These are phyloP conservation scores for Pipa parva DNA, from an alignment of 2,113 vertebrate genomes.

Conservation along the genomic window DNA sequence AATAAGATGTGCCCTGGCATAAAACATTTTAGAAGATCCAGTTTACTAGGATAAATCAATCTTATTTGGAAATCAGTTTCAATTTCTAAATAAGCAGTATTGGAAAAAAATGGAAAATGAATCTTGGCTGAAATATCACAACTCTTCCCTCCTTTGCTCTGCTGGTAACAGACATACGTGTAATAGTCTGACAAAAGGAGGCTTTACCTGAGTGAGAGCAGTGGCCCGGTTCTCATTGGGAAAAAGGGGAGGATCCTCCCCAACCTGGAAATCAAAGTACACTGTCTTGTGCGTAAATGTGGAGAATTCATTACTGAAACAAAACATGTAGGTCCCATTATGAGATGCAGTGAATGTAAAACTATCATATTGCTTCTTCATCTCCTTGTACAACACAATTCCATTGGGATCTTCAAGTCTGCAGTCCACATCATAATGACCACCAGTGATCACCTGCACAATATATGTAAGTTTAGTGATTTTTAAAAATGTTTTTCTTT, in stretches of 20 bases:
- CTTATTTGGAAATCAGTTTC: too few species aligned
- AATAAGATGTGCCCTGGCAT: too few species aligned
- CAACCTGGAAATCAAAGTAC: slow-evolving; percentile 97
- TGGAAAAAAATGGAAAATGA: too few species aligned
- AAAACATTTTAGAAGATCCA: too few species aligned
- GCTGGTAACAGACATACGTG: too few species aligned
- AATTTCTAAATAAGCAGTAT: too few species aligned
- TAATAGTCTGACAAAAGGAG: too few species aligned
- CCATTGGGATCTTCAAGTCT: slow-evolving; percentile 88
- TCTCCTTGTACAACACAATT: slow-evolving; percentile 89
- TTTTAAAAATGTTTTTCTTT: too few species aligned
- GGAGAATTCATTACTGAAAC: slow-evolving; percentile 98
- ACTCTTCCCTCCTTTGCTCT: too few species aligned
- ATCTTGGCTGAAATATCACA: too few species aligned
- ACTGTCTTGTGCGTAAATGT: slow-evolving; percentile 98
- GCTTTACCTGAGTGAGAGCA: slow-evolving; percentile 92
- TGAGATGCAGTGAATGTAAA: slow-evolving; percentile 90
- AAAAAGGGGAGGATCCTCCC: slow-evolving; percentile 94
- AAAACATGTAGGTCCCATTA: slow-evolving; percentile 94
- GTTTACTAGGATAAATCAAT: too few species aligned
- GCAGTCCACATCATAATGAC: slow-evolving; percentile 96
- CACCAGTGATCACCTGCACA: slow-evolving; percentile 92
- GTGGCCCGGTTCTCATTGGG: slow-evolving; percentile 94
- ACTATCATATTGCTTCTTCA: slow-evolving; percentile 98
- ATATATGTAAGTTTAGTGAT: too few species aligned